Evolutionary conservation across 2,888 invertebrate genomes (phyloP), one percentile per base, ranked within the genome.

Genomic region (Mystacides longicornis): DNA sequence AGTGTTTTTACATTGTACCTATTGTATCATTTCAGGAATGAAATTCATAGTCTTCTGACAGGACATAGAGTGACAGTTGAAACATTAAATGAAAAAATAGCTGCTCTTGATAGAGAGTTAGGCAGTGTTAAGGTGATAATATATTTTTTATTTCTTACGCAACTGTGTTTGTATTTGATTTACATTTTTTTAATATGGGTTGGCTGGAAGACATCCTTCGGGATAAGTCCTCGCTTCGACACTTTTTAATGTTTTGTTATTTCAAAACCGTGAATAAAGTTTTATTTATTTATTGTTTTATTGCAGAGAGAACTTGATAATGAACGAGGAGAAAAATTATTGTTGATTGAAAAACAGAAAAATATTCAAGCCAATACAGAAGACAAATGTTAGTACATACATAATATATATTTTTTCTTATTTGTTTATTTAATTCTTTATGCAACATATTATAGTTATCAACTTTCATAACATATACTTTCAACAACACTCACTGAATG

Each of bases 21-120:
- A 7, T 27, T 27, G 14, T 14, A 45, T 33, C 55, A 57, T 67
- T 67, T 51, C 64, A 75, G 78, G 63, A 72, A 69, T 47, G 81
- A 84, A 66, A 67, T 83, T 45, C 73, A 75, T 59, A 67, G 73
- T 52, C 67, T 83, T 14, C 71, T 76, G 58, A 67, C 70, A 31
- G 81, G 82, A 65, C 77, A 79, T 64, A 71, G 77, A 59, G 69
- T 71, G 56, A 71, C 72, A 48, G 70, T 81, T 22, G 67, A 71
- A 49, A 71, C 75, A 50, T 69, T 82, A 49, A 73, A 73, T 56
- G 72, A 75, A 49, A 73, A 72, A 65, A 71, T 81, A 33, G 65
- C 66, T 50, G 67, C 71, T 42, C 66, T 81, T 43, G 78, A 80
- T 65, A 72, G 74, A n/a, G 74, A 78, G 61, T 66, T 81, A 16